Evolutionary conservation across 2,113 vertebrate genomes (phyloP).

Genomic region (Tyrannus savana): DNA sequence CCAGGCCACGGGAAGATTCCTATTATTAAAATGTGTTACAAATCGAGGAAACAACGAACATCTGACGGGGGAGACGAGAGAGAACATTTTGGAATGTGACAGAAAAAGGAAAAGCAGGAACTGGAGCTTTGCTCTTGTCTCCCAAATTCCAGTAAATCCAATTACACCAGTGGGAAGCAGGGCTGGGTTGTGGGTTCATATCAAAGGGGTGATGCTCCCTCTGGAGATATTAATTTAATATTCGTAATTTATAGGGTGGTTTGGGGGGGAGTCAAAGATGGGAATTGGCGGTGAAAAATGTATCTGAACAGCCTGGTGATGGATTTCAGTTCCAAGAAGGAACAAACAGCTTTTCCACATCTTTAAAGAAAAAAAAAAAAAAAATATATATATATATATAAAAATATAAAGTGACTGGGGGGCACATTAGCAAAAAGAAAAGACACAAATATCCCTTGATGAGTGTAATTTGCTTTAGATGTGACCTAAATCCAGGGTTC

Average conservation of each 20-base stretch:
- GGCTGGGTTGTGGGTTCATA: not conserved
- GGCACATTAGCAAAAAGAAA: not conserved
- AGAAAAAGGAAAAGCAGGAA: not conserved
- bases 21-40: not conserved
- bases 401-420: not conserved
- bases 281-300: not conserved
- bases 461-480: not conserved
- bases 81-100: not conserved
- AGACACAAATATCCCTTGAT: not conserved
- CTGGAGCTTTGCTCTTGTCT: not conserved
- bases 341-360: not conserved
- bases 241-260: not conserved
- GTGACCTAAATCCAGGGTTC: not conserved
- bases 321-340: not conserved
- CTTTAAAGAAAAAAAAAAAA: not conserved
- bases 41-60: not conserved
- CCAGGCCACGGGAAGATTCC: not conserved
- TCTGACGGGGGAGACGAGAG: not conserved
- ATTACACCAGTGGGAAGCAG: not conserved
- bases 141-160: not conserved
- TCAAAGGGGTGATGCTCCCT: not conserved
- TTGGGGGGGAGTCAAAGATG: not conserved
- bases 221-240: not conserved
- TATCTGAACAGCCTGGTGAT: accelerated
- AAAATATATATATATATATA: too few species aligned